phyloP scores from a whole-genome alignment of 1,140 invertebrate species.

The Nasonia longicornis region DNA sequence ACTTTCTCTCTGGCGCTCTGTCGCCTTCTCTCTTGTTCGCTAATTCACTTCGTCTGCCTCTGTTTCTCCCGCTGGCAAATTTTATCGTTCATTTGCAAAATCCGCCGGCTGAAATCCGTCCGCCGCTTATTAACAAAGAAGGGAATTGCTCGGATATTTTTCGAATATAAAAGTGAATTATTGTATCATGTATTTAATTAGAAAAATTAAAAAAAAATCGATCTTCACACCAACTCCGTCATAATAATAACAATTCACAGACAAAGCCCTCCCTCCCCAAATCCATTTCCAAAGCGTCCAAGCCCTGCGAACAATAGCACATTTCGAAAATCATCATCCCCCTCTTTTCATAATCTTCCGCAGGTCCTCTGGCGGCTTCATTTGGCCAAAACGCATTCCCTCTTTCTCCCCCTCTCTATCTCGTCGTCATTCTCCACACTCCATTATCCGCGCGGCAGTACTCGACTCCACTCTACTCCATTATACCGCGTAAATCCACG shows the following conservation, averaged over 20 bases:
- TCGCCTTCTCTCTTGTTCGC: slow-evolving; percentile 20
- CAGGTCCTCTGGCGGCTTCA: background rate
- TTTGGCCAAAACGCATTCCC: slow-evolving; percentile 9
- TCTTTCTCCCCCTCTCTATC: background rate
- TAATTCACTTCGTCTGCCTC: slow-evolving; percentile 7
- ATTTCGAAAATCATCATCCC: background rate
- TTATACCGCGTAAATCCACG: slow-evolving; percentile 64
- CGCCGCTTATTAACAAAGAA: too few relatives aligned
- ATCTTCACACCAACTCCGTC: background rate
- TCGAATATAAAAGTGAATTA: too few relatives aligned
- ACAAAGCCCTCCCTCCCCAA: too few relatives aligned
- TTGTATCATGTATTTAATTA: too few relatives aligned
- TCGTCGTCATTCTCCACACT: slow-evolving; percentile 65
- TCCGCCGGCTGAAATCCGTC: background rate
- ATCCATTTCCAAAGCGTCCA: background rate
- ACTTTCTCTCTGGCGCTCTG: slow-evolving; percentile 38
- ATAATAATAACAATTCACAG: background rate
- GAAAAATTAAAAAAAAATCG: too few relatives aligned
- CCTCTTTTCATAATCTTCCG: slow-evolving; percentile 20
- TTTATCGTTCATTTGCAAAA: background rate
- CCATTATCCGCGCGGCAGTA: slow-evolving; percentile 62
- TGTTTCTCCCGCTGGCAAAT: background rate
- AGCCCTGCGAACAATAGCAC: background rate
- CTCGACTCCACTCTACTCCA: slow-evolving; percentile 66
- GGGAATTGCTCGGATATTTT: too few relatives aligned